Base-by-base conservation (phyloP, 2,888 invertebrate species). In the Calameuta pallipes region DNA sequence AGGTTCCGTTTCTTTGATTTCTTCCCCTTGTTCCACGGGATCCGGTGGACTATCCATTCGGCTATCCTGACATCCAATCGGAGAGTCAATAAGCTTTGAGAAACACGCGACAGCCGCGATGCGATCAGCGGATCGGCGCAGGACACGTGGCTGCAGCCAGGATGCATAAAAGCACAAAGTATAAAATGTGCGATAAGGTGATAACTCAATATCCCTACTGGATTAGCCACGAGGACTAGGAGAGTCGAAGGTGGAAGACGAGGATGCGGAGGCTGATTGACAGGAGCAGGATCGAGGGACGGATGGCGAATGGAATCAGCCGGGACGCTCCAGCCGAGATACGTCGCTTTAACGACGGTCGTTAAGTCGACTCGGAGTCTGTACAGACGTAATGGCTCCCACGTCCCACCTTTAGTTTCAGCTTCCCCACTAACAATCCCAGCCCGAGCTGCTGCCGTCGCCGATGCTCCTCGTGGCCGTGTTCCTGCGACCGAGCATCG, bases 261-360 rank as follows among this genome's bases (percentile, higher is more conserved):
- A 13, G 12, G 70, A 30, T 12, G 30, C 37, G 15, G 1, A 15
- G 30, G 70, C 68, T 33, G 69, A 74, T 37, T 37, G 41, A 71
- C 73, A 56, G 36, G 35, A 75, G 56, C 74, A 68, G 73, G 75
- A 74, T 70, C 70, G 30, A 13, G 76, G 68, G 71, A 75, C 75
- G 78, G 80, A 80, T 70, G 70, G 35, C 77, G 76, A 68, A 78
- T 81, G 80, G 80, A 77, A 70, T 70, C 70, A n/a, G 70, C 33
- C 33, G 3, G 33, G 33, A 33, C 36, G 74, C 80, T 78, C 74
- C 69, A 31, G 75, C 69, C 76, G 74, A 70, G 74, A 80, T 81
- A 80, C 78, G 76, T 80, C 81, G 78, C 79, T 81, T 81, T 81
- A 81, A 81, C 80, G 81, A 78, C 81, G n/a, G 77, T 79, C 81